Conservation (phyloP, 2,113 vertebrate genomes). For the Alexandromys fortis region DNA sequence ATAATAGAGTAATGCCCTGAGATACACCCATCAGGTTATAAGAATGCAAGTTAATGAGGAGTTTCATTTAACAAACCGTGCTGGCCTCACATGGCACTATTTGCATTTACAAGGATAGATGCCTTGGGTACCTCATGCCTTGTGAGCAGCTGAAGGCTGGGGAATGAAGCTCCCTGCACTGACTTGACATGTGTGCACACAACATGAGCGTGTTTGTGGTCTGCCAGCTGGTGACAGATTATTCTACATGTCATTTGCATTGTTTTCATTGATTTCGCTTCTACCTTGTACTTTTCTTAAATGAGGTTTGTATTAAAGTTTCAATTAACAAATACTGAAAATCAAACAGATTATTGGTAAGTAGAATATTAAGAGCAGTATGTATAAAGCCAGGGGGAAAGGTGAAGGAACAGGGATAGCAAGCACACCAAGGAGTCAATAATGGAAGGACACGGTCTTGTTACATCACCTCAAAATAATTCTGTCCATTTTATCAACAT, state of each 20-base stretch:
- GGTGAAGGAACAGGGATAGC: background rate
- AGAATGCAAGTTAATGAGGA: slow-evolving; percentile 49
- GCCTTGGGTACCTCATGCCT: background rate
- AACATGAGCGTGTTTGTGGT: background rate
- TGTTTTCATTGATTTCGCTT: slow-evolving; percentile 44
- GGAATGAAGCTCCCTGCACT: background rate
- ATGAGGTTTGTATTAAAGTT: slow-evolving; percentile 19
- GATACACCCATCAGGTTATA: background rate
- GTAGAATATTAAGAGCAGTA: background rate
- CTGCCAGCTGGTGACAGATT: background rate
- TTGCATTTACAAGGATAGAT: slow-evolving; percentile 28
- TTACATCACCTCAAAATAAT: background rate
- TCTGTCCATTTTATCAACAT: background rate
- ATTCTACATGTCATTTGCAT: background rate
- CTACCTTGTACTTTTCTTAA: background rate
- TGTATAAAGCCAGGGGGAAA: background rate
- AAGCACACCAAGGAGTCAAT: background rate
- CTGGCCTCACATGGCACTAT: slow-evolving; percentile 14
- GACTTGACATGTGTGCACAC: background rate
- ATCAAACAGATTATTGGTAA: slow-evolving; percentile 4
- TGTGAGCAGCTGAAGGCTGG: background rate
- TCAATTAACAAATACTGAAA: slow-evolving; percentile 18
- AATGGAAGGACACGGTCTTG: background rate
- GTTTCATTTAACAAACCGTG: slow-evolving; percentile 39
- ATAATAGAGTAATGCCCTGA: slow-evolving; percentile 32